Conservation (phyloP, 2,113 vertebrate genomes). For the Otis tarda region DNA sequence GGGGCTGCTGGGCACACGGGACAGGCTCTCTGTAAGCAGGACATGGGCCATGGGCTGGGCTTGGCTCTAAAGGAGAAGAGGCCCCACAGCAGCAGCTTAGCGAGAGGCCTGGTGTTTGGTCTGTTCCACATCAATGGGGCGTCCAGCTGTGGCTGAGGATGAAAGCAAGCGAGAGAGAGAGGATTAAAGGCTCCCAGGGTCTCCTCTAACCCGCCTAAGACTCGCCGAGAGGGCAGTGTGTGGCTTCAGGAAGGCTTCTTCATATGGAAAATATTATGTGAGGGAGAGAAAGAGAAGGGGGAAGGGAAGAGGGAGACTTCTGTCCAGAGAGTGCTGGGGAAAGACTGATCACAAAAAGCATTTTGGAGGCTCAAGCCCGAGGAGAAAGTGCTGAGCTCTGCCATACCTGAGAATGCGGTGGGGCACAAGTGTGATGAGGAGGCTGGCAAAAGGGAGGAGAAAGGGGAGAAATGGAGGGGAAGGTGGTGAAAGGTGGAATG, state of each 20-base stretch:
- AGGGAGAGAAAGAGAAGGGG: conserved; percentile 71
- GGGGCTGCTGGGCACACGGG: background rate
- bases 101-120: conserved; percentile 89
- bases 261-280: conserved; percentile 84
- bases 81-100: conserved; percentile 83
- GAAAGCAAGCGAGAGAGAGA: conserved; percentile 74
- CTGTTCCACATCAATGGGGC: conserved; percentile 85
- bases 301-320: conserved; percentile 68
- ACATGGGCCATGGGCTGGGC: background rate
- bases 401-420: accelerated
- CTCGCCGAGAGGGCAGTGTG: conserved; percentile 72
- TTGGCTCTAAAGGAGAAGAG: conserved; percentile 37
- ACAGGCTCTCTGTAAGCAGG: background rate
- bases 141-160: conserved; percentile 81
- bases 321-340: background rate
- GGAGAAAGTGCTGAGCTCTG: background rate
- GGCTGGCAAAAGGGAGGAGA: background rate
- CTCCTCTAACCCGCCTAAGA: conserved; percentile 79
- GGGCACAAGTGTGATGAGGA: background rate
- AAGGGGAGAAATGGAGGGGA: background rate
- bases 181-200: conserved; percentile 84
- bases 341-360: background rate
- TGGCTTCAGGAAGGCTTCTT: conserved; percentile 65
- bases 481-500: background rate
- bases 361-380: background rate